phyloP scores from a whole-genome alignment of 2,113 vertebrate species.

The Collichthys lucidus region DNA sequence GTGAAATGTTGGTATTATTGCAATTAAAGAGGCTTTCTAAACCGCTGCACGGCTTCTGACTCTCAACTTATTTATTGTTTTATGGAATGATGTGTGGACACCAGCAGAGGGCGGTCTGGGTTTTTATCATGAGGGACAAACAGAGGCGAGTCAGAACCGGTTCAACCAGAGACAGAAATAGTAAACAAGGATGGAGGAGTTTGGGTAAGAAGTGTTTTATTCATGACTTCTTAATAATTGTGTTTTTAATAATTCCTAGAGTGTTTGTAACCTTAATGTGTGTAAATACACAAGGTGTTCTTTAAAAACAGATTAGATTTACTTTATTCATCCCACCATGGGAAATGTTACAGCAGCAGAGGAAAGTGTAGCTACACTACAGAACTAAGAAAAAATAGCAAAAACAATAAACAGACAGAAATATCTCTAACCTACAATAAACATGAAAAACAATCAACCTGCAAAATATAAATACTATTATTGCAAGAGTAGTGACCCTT shows the following conservation, averaged over 20 bases:
- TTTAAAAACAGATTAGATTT: neutral
- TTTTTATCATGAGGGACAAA: neutral
- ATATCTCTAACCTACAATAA: too few relatives aligned
- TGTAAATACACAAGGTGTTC: fast-evolving
- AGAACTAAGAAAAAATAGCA: too few relatives aligned
- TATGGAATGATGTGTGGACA: neutral
- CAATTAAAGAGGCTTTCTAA: slow-evolving; percentile 84
- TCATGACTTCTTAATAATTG: neutral
- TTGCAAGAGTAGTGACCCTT: too few relatives aligned
- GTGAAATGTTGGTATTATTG: slow-evolving; percentile 78
- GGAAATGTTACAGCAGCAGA: too few relatives aligned
- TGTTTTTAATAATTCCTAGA: neutral
- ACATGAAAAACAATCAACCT: too few relatives aligned
- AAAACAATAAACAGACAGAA: too few relatives aligned
- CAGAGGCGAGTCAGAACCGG: slow-evolving; percentile 57
- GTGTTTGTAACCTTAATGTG: neutral
- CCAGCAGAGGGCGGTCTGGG: slow-evolving; percentile 54
- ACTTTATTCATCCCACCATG: too few relatives aligned
- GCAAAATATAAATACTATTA: too few relatives aligned
- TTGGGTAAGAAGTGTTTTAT: slow-evolving; percentile 1
- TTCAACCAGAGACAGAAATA: neutral
- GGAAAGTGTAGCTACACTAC: too few relatives aligned
- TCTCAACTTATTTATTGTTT: neutral
- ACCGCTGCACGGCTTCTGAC: slow-evolving; percentile 41
- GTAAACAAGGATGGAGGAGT: slow-evolving; percentile 4